These are phyloP conservation scores for Gisinianus flammeolus DNA, from an alignment of 2,888 invertebrate species.

Conservation along the genomic window DNA sequence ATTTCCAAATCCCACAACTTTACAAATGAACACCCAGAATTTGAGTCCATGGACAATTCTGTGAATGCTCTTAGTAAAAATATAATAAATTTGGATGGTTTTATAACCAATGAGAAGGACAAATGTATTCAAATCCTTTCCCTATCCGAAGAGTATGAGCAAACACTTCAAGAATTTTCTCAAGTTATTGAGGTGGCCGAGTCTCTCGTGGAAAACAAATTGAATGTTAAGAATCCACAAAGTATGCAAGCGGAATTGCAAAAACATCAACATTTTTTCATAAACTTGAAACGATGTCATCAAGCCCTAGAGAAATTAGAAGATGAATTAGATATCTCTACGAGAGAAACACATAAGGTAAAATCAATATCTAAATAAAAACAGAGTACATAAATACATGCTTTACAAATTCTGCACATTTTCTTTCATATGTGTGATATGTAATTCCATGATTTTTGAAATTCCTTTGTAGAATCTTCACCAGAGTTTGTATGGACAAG, in stretches of 20 bases:
- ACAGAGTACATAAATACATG: neutral
- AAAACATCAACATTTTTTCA: conserved; percentile 86
- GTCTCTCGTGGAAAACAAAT: conserved; percentile 76
- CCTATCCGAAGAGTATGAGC: conserved; percentile 84
- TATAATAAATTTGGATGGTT: conserved; percentile 67
- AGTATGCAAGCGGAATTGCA: conserved; percentile 89
- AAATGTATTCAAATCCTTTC: conserved; percentile 76
- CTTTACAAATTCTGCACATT: neutral
- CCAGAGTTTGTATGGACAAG: conserved; percentile 76
- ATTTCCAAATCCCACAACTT: conserved; percentile 50
- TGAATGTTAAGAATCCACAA: conserved; percentile 75
- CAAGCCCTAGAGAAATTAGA: conserved; percentile 83
- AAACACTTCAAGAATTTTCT: conserved; percentile 83
- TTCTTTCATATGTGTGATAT: neutral
- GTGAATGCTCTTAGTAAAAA: conserved; percentile 66
- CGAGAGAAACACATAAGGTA: conserved; percentile 72
- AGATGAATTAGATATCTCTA: conserved; percentile 80
- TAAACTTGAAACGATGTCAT: conserved; percentile 83
- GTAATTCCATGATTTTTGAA: conserved; percentile 2
- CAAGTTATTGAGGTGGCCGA: conserved; percentile 86
- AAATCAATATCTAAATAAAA: neutral
- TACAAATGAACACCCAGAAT: conserved; percentile 49
- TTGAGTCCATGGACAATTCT: conserved; percentile 60
- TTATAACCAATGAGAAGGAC: conserved; percentile 75
- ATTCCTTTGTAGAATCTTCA: conserved; percentile 66